phyloP scores from a whole-genome alignment of 2,888 invertebrate species.

The Tigriopus californicus region DNA sequence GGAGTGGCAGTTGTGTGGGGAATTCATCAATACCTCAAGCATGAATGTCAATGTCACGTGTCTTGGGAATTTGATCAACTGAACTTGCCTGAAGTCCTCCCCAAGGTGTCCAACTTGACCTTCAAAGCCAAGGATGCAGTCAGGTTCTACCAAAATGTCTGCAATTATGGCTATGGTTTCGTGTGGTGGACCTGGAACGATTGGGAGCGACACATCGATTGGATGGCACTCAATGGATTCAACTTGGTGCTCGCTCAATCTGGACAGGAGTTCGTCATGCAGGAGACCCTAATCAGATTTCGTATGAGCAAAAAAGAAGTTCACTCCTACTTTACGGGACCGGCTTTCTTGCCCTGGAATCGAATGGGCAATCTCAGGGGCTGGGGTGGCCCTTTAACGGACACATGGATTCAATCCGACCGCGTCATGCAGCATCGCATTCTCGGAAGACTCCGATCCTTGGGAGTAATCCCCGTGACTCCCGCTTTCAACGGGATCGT shows the following conservation, averaged over 20 bases:
- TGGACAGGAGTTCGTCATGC: conserved; percentile 77
- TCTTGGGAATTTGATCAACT: conserved; percentile 52
- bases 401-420: conserved; percentile 48
- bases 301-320: conserved; percentile 49
- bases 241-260: conserved; percentile 71
- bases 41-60: conserved; percentile 56
- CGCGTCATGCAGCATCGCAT: conserved; percentile 50
- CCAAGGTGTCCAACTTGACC: conserved; percentile 1
- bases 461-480: conserved; percentile 55
- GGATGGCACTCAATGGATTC: conserved; percentile 87
- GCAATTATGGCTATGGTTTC: conserved; percentile 65
- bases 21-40: conserved; percentile 66
- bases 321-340: conserved; percentile 63
- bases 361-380: conserved; percentile 86
- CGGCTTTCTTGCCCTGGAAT: conserved; percentile 82
- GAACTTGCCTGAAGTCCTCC: conserved; percentile 16
- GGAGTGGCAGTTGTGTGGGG: conserved; percentile 70
- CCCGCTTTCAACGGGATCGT: conserved; percentile 86
- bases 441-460: conserved; percentile 47
- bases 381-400: conserved; percentile 65
- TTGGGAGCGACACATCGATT: conserved; percentile 78
- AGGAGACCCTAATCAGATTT: conserved; percentile 26
- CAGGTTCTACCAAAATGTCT: conserved; percentile 86
- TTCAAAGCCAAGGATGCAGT: conserved; percentile 29
- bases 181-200: conserved; percentile 68